These are phyloP conservation scores for Hafferia zeledoni DNA, from an alignment of 2,797 vertebrate species.

Conservation along the genomic window DNA sequence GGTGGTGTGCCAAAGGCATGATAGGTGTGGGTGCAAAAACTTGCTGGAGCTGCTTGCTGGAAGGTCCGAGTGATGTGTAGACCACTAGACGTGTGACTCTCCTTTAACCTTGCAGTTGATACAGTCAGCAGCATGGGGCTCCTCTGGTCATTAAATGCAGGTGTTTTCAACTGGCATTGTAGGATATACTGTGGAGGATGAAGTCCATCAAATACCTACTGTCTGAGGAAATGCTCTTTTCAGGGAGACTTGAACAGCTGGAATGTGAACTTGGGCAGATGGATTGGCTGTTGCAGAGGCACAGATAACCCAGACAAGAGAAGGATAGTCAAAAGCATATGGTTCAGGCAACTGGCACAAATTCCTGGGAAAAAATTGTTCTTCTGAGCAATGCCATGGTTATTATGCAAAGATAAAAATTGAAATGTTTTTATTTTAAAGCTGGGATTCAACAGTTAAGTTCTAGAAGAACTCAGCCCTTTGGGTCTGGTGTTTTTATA, in stretches of 20 bases:
- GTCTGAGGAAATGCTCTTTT: neutral
- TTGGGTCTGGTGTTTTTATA: neutral
- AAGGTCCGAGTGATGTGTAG: neutral
- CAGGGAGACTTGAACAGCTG: neutral
- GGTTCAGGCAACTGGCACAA: neutral
- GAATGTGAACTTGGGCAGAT: neutral
- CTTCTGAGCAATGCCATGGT: neutral
- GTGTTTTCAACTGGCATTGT: neutral
- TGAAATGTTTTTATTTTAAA: neutral
- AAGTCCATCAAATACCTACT: neutral
- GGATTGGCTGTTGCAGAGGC: neutral
- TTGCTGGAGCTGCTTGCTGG: neutral
- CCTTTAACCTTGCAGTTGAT: neutral
- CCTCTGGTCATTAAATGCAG: neutral
- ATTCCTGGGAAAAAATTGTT: neutral
- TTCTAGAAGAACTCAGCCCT: neutral
- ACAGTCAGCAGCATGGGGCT: neutral
- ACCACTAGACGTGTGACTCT: neutral
- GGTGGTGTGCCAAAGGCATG: neutral
- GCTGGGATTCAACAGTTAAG: neutral
- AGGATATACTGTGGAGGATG: neutral
- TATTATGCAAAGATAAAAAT: neutral
- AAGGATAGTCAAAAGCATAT: neutral
- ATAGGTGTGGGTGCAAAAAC: neutral
- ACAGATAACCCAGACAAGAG: neutral